phyloP scores from a whole-genome alignment of 2,888 invertebrate genomes.

The Drosophila ezoana region DNA sequence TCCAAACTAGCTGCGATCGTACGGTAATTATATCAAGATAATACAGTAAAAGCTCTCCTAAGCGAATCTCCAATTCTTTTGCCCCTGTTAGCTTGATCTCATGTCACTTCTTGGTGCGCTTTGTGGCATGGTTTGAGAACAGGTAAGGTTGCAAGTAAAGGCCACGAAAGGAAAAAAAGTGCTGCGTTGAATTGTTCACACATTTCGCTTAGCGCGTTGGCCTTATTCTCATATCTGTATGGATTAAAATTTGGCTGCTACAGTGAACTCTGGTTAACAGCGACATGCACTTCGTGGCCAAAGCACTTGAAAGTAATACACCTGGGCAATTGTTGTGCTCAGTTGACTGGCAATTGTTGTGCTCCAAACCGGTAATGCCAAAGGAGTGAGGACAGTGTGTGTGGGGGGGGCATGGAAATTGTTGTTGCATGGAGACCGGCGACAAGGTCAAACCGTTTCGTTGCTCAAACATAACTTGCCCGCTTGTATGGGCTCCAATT shows the following conservation, averaged over 20 bases:
- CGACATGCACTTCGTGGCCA: neutral
- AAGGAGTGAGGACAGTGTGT: neutral
- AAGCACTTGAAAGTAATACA: conserved; percentile 14
- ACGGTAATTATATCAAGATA: too few relatives aligned
- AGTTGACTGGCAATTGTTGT: conserved; percentile 24
- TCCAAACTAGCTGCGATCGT: too few relatives aligned
- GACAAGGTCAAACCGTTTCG: conserved; percentile 65
- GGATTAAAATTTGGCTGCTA: conserved; percentile 6
- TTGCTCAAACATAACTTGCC: conserved; percentile 43
- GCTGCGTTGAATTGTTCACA: too few relatives aligned
- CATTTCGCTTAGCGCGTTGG: too few relatives aligned
- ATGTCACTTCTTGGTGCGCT: too few relatives aligned
- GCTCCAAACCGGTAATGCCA: conserved; percentile 32
- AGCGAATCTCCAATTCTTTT: neutral
- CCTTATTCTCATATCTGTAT: neutral
- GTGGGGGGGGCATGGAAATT: neutral
- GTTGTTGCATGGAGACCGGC: conserved; percentile 42
- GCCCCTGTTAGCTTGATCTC: too few relatives aligned
- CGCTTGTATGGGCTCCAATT: conserved; percentile 40
- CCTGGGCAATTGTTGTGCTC: conserved; percentile 26
- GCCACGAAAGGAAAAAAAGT: too few relatives aligned
- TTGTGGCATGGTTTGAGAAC: too few relatives aligned
- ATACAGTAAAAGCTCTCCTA: conserved; percentile 1
- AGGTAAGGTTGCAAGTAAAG: too few relatives aligned
- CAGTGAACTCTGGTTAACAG: conserved; percentile 8